Conservation (phyloP, 2,797 vertebrate species). For the Zenarchopterus dispar region DNA sequence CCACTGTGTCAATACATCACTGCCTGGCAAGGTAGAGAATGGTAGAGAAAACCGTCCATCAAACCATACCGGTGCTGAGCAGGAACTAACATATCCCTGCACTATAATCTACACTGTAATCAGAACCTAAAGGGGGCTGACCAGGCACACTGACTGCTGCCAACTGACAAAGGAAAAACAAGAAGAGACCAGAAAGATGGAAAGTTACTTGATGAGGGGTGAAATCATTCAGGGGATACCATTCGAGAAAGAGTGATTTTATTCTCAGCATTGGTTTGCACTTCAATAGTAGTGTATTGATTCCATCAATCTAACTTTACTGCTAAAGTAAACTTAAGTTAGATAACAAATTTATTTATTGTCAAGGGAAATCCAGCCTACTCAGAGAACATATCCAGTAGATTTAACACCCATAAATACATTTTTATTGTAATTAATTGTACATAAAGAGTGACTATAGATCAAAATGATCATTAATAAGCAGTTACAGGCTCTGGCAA, state of each 20-base stretch:
- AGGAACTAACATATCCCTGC: constrained; percentile 71
- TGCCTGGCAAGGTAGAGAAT: constrained; percentile 49
- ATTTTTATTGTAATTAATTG: background rate
- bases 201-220: constrained; percentile 37
- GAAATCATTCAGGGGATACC: constrained; percentile 33
- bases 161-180: constrained; percentile 39
- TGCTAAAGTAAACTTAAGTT: background rate
- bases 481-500: constrained; percentile 59
- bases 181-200: constrained; percentile 27
- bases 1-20: constrained; percentile 48
- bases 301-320: constrained; percentile 27
- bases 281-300: constrained; percentile 16
- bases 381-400: background rate
- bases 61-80: constrained; percentile 66
- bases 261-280: constrained; percentile 27
- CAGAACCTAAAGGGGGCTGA: constrained; percentile 60
- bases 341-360: background rate
- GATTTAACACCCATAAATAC: constrained; percentile 1
- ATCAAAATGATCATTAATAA: constrained; percentile 20
- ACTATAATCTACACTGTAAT: constrained; percentile 72
- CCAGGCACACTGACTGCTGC: constrained; percentile 42
- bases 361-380: constrained; percentile 15
- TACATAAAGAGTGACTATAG: constrained; percentile 10
- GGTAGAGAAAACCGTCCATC: constrained; percentile 42
- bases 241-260: constrained; percentile 34